A percentile compares a stretch with the other conserved stretches of the same genome.
phyloP scores from a whole-genome alignment of 2,797 vertebrate species.

The Coilia nasus region DNA sequence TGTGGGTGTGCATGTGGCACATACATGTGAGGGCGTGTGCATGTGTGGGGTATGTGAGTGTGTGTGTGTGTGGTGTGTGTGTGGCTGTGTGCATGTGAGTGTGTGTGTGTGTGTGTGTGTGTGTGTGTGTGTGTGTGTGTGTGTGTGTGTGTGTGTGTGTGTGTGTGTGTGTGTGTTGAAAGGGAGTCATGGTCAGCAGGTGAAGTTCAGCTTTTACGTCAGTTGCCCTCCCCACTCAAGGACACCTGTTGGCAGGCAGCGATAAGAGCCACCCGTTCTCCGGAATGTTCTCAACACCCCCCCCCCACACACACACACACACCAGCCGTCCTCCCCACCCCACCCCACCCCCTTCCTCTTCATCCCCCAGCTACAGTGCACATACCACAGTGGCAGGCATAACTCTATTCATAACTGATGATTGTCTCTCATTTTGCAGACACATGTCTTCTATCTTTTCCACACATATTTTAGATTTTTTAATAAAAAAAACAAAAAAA shows the following conservation, averaged over 20 bases:
- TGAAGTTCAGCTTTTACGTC: constrained; percentile 71
- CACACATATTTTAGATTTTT: too few species aligned
- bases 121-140: not conserved
- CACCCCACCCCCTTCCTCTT: not conserved
- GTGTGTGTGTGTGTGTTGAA: not conserved
- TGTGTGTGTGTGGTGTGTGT: not conserved
- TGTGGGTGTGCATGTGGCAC: too few species aligned
- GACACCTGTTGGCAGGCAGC: constrained; percentile 65
- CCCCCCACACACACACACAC: constrained; percentile 3
- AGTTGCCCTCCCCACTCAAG: constrained; percentile 67
- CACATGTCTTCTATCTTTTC: too few species aligned
- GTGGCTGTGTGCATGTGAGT: not conserved
- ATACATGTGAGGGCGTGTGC: not conserved
- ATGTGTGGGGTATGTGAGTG: not conserved
- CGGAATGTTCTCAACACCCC: constrained; percentile 37
- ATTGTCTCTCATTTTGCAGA: too few species aligned
- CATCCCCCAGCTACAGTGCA: not conserved
- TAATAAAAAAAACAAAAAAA: too few species aligned
- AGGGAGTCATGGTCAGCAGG: constrained; percentile 56
- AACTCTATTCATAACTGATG: too few species aligned
- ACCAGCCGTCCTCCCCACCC: not conserved
- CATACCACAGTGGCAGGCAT: not conserved
- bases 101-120: not conserved
- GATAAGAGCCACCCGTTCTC: constrained; percentile 59
- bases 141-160: not conserved